These are phyloP conservation scores for Sphaeridia pumilis DNA, from an alignment of 2,888 invertebrate genomes.

Conservation along the genomic window DNA sequence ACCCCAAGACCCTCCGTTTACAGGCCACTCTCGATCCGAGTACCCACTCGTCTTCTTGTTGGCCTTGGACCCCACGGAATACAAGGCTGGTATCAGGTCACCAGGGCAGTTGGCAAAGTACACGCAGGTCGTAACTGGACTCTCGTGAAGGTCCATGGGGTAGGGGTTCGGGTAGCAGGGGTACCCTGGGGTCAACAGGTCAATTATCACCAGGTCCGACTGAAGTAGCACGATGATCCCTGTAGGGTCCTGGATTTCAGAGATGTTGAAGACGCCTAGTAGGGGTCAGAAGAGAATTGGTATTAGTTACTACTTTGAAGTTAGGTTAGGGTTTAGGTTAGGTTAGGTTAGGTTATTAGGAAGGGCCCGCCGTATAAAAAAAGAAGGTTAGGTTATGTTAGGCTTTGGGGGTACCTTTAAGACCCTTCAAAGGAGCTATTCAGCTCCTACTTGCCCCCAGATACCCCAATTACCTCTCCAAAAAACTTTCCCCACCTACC, in stretches of 20 bases:
- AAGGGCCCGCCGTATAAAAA: too few relatives aligned
- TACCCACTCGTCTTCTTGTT: conserved; percentile 71
- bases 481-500: too few relatives aligned
- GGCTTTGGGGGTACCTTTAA: too few relatives aligned
- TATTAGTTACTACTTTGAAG: too few relatives aligned
- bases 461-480: too few relatives aligned
- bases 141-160: conserved; percentile 78
- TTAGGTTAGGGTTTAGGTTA: too few relatives aligned
- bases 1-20: conserved; percentile 93
- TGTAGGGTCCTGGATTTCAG: conserved; percentile 94
- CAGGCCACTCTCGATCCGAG: conserved; percentile 90
- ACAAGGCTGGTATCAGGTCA: conserved; percentile 94
- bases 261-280: conserved; percentile 36
- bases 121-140: conserved; percentile 90
- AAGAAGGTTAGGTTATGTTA: too few relatives aligned
- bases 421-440: too few relatives aligned
- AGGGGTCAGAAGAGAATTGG: too few relatives aligned
- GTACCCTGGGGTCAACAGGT: conserved; percentile 87
- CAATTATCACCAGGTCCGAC: conserved; percentile 95
- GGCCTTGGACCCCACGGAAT: conserved; percentile 70
- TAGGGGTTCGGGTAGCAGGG: conserved; percentile 94
- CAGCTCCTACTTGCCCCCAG: too few relatives aligned
- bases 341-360: too few relatives aligned
- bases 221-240: conserved; percentile 94
- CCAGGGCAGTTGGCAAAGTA: conserved; percentile 97